Conservation (phyloP, 2,888 invertebrate species). For the Elmis aenea region DNA sequence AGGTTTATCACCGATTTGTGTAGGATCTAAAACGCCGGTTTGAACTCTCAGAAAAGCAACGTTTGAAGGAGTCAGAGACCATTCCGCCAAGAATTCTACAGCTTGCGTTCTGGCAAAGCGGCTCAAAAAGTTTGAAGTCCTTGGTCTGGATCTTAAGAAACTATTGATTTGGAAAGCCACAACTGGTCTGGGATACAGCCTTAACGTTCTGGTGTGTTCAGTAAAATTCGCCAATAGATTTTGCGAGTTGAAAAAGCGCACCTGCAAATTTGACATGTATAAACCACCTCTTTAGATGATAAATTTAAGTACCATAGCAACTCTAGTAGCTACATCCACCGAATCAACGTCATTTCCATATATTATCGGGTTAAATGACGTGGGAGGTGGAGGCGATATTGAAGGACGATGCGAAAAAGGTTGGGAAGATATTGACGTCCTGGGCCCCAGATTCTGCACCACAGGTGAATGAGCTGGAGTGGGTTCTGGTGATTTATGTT, state of each 20-base stretch:
- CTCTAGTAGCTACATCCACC: constrained; percentile 95
- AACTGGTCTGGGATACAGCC: constrained; percentile 95
- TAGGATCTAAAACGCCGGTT: constrained; percentile 91
- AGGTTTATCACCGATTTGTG: constrained; percentile 94
- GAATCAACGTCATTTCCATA: constrained; percentile 95
- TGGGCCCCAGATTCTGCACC: constrained; percentile 19
- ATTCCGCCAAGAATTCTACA: constrained; percentile 97
- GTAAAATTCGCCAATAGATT: constrained; percentile 96
- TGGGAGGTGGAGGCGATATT: constrained; percentile 53
- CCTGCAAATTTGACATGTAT: constrained; percentile 48
- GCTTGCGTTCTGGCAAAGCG: constrained; percentile 95
- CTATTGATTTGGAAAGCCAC: constrained; percentile 98
- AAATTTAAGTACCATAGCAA: constrained; percentile 76
- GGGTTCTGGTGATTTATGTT: constrained; percentile 40
- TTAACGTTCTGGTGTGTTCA: constrained; percentile 93
- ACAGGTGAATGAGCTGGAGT: constrained; percentile 28
- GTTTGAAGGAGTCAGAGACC: constrained; percentile 95
- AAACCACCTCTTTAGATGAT: not conserved
- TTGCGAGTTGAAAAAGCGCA: constrained; percentile 96
- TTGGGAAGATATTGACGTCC: constrained; percentile 27
- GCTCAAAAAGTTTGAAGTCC: constrained; percentile 82
- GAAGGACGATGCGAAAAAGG: constrained; percentile 45
- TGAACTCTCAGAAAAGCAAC: constrained; percentile 97
- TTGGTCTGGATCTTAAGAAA: constrained; percentile 88
- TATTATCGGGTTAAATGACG: constrained; percentile 78